phyloP scores from a whole-genome alignment of 2,113 vertebrate species.

The Cercopithecus mona region DNA sequence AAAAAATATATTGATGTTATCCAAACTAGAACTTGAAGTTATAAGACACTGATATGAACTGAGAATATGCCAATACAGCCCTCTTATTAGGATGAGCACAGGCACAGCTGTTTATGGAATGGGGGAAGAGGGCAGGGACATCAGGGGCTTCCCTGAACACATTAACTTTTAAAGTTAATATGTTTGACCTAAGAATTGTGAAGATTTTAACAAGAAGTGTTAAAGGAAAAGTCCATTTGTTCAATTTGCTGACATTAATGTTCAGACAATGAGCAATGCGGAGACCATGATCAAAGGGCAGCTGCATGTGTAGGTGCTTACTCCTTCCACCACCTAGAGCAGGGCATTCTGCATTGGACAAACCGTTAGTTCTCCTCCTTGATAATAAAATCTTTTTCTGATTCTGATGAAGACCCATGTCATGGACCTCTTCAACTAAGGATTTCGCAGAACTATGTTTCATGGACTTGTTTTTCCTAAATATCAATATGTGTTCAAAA shows the following conservation, averaged over 20 bases:
- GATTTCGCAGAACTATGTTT: neutral
- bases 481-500: neutral
- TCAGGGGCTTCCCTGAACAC: neutral
- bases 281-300: neutral
- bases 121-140: neutral
- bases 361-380: neutral
- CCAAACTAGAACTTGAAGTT: neutral
- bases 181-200: neutral
- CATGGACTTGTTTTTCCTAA: neutral
- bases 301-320: neutral
- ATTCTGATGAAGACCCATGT: neutral
- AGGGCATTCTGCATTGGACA: fast-evolving
- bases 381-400: neutral
- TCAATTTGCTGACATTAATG: neutral
- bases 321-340: neutral
- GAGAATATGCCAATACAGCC: neutral
- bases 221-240: neutral
- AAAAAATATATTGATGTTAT: neutral
- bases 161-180: neutral
- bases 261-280: neutral
- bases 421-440: neutral
- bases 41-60: no score
- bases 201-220: neutral
- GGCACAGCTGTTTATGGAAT: neutral
- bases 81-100: neutral